Evolutionary conservation across 2,888 invertebrate species (phyloP).

Genomic region (Tetragonisca angustula): DNA sequence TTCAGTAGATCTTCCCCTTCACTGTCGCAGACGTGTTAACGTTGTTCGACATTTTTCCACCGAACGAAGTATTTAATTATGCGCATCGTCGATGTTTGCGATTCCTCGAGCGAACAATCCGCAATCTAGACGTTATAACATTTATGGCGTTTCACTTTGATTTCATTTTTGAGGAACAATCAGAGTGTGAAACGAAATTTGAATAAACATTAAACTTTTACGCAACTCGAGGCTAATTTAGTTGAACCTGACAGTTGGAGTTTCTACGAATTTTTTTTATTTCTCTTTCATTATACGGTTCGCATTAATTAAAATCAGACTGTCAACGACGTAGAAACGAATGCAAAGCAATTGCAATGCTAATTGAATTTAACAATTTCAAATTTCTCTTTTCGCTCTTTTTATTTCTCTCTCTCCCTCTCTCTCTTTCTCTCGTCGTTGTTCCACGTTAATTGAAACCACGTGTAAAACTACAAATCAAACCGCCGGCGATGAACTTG

Average conservation of each 20-base stretch:
- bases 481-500: not conserved
- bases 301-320: no score
- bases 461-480: not conserved
- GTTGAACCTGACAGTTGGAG: no score
- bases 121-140: not conserved
- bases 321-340: no score
- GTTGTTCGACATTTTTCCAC: not conserved
- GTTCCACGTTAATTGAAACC: not conserved
- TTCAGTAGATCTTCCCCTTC: no score
- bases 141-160: not conserved
- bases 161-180: not conserved
- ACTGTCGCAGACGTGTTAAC: no score
- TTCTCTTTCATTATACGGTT: no score
- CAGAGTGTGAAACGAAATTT: not conserved
- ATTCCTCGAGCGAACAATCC: not conserved
- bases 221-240: not conserved
- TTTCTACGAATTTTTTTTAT: no score
- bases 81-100: not conserved
- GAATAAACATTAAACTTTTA: not conserved
- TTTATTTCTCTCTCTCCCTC: no score
- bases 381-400: no score
- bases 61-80: not conserved
- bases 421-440: no score
- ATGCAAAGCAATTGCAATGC: no score
- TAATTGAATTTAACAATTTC: no score